Conservation (phyloP, 2,888 invertebrate genomes). For the Ophion obscuratus region DNA sequence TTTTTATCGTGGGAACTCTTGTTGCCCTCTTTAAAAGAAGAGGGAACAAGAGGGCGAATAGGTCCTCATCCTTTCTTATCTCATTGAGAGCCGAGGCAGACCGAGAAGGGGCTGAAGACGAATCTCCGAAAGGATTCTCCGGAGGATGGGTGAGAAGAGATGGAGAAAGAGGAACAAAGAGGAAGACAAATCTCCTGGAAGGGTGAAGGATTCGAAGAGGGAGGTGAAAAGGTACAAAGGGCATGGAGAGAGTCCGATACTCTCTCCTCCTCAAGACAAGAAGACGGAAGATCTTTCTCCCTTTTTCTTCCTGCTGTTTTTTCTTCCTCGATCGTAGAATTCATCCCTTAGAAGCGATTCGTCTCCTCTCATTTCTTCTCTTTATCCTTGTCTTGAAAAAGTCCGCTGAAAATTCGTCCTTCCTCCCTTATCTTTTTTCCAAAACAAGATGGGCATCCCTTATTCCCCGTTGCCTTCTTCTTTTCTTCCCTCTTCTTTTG, state of each 20-base stretch:
- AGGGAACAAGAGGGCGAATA: not conserved
- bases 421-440: not conserved
- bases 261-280: not conserved
- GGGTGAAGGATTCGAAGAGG: not conserved
- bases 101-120: not conserved
- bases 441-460: not conserved
- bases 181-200: not conserved
- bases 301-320: not conserved
- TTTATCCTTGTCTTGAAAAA: not conserved
- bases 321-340: not conserved
- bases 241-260: too few relatives aligned
- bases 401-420: not conserved
- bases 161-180: not conserved
- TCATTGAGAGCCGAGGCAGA: not conserved
- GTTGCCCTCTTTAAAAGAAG: conserved; percentile 2
- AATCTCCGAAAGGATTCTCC: not conserved
- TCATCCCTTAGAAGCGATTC: conserved; percentile 7
- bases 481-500: too few relatives aligned
- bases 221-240: too few relatives aligned
- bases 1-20: not conserved
- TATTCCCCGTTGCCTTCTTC: not conserved
- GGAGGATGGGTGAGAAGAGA: not conserved
- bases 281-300: not conserved
- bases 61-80: not conserved
- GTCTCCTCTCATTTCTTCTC: not conserved